phyloP scores from a whole-genome alignment of 2,797 vertebrate genomes.

The Picus viridis region DNA sequence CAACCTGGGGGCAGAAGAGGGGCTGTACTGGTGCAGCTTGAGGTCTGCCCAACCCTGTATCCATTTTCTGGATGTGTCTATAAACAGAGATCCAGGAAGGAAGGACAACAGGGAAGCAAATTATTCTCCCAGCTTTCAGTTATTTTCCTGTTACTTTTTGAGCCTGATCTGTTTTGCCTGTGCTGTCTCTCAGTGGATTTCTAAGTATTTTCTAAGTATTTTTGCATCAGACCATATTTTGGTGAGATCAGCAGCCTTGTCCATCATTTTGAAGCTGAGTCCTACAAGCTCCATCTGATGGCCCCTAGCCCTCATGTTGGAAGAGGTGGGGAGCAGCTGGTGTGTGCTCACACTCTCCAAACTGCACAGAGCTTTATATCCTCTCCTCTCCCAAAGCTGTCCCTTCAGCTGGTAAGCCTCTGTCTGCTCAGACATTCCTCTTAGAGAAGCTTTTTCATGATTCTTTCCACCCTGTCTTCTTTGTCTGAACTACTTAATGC shows the following conservation, averaged over 20 bases:
- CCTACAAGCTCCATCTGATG: background rate
- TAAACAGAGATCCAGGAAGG: background rate
- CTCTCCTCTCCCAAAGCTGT: background rate
- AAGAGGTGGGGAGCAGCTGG: background rate
- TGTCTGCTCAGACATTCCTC: background rate
- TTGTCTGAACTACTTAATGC: background rate
- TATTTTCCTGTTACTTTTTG: background rate
- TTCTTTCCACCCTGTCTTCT: background rate
- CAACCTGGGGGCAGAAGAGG: background rate
- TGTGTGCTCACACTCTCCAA: background rate
- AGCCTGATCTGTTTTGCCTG: background rate
- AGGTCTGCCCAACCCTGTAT: background rate
- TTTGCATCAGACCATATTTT: background rate
- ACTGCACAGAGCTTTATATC: background rate
- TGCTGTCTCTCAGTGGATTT: background rate
- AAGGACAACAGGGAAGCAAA: background rate
- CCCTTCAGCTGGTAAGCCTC: background rate
- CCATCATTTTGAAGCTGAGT: background rate
- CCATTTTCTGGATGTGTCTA: background rate
- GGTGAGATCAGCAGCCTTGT: no score
- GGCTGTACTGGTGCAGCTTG: background rate
- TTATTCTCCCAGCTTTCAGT: background rate
- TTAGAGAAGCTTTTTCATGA: background rate
- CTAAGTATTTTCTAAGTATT: background rate
- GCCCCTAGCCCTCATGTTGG: background rate